Base-by-base conservation (phyloP, 2,113 vertebrate genomes). In the Telmatochromis brichardi region DNA sequence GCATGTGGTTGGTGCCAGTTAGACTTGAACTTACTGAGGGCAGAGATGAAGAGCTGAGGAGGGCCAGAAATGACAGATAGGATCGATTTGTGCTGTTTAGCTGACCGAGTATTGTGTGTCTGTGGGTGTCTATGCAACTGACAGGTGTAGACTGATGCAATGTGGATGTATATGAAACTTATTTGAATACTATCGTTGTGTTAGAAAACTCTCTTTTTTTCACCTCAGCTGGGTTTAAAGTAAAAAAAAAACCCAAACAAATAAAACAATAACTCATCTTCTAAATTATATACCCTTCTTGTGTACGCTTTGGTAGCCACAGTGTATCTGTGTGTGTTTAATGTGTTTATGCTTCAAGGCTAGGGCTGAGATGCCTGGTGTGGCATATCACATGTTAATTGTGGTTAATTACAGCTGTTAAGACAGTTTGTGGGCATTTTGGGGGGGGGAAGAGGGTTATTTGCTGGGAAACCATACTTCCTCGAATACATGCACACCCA, bases 341-440 rank as follows among this genome's bases (percentile, higher is more conserved):
- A 83, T 51, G 73, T 40, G 73, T 90, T 88, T 89, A 85, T 83
- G 88, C 89, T 94, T 81, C 80, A 90, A 90, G 83, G 86, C 88
- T n/a, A 87, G 50, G 86, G 86, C 81, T 82, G 82, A 89, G 55
- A 65, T 90, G 76, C 83, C 84, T 92, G 60, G 8, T 84, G 26
- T 68, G 53, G 68, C 28, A 40, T 80, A 82, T 42, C 54, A n/a
- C 79, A 83, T 71, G 53, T 89, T 68, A 87, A 86, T 88, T 63
- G 54, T 86, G 60, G 68, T 81, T 84, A 68, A 92, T 85, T 85
- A 53, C 57, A 78, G 79, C 65, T 83, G 21, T 81, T 87, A 80
- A 31, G 31, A 40, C 37, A n/a, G 17, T 65, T 37, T 83, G 28
- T 71, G 37, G 6, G 26, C 23, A 47, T 23, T 76, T 90, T 37